A percentile compares a stretch with the other conserved stretches of the same genome.
Conservation (phyloP, 2,113 vertebrate species). For the Setophaga petechia region DNA sequence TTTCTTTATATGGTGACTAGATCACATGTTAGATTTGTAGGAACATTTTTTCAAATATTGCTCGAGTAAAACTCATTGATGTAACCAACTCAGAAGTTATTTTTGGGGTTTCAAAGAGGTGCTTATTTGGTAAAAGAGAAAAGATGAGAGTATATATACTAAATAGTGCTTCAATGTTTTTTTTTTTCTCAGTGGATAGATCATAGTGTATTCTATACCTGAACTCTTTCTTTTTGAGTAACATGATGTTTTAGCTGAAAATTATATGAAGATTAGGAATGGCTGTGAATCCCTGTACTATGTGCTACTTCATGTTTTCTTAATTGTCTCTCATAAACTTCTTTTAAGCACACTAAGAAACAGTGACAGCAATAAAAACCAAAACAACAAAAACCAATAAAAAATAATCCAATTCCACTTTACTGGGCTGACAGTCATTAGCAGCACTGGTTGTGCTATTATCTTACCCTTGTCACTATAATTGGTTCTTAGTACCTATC, state of each 20-base stretch:
- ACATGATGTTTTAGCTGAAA: not conserved
- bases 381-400: not conserved
- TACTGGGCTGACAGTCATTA: not conserved
- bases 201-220: not conserved
- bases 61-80: not conserved
- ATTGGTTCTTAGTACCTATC: not conserved
- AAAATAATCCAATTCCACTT: not conserved
- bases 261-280: not conserved
- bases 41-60: not conserved
- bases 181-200: not conserved
- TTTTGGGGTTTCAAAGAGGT: not conserved
- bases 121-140: not conserved
- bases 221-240: not conserved
- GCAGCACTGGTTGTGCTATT: not conserved
- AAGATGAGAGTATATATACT: not conserved
- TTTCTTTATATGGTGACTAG: not conserved
- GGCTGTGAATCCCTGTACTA: not conserved
- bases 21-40: not conserved
- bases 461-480: not conserved
- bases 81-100: not conserved
- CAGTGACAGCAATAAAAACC: not conserved
- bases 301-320: not conserved
- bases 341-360: not conserved
- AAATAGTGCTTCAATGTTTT: not conserved
- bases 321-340: not conserved